Evolutionary conservation across 2,113 vertebrate genomes (phyloP).

Genomic region (Cheilinus undulatus): DNA sequence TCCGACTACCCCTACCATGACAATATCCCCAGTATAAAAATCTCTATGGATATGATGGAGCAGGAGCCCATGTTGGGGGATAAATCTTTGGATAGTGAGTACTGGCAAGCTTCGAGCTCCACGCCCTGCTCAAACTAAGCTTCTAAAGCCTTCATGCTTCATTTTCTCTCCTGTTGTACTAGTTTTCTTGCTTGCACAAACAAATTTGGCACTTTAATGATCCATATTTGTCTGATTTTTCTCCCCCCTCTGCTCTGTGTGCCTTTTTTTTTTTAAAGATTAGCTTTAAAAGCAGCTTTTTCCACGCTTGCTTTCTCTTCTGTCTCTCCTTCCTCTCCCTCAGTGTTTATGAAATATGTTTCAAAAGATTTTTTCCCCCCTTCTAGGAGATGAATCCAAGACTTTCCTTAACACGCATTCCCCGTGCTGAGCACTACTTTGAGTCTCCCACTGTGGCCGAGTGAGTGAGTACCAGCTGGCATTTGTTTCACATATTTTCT

Average conservation of each 20-base stretch:
- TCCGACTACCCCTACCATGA: conserved; percentile 95
- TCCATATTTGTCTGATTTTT: not conserved
- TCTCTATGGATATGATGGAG: conserved; percentile 98
- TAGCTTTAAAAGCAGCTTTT: not conserved
- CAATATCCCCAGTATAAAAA: conserved; percentile 98
- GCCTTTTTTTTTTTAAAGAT: not conserved
- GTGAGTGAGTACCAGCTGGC: conserved; percentile 78
- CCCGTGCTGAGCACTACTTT: conserved; percentile 91
- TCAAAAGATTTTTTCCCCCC: not conserved
- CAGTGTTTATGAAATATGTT: not conserved
- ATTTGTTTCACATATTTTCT: not conserved
- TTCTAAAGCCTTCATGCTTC: not conserved
- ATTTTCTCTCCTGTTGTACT: not conserved
- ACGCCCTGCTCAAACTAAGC: conserved; percentile 13
- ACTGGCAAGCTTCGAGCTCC: conserved; percentile 67
- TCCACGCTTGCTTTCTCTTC: not conserved
- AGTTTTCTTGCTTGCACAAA: conserved; percentile 2
- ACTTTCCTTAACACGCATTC: conserved; percentile 91
- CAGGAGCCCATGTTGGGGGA: conserved; percentile 94
- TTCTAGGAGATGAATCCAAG: conserved; percentile 86
- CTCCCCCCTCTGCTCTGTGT: not conserved
- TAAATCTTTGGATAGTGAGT: conserved; percentile 96
- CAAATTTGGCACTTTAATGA: not conserved
- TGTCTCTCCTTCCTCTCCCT: not conserved
- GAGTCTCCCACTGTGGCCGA: conserved; percentile 84